phyloP scores from a whole-genome alignment of 2,888 invertebrate genomes.

The Geotrupes spiniger region DNA sequence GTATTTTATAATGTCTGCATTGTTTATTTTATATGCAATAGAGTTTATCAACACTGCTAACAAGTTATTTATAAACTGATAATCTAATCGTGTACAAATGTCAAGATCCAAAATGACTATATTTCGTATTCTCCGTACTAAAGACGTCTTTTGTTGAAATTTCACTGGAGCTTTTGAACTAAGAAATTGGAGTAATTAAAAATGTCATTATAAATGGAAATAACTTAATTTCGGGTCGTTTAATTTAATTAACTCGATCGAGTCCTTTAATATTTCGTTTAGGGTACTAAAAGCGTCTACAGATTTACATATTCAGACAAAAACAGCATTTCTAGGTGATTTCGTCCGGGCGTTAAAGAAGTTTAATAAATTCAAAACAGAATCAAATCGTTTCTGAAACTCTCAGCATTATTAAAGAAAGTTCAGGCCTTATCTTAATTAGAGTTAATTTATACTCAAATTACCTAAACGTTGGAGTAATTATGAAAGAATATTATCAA shows the following conservation, averaged over 20 bases:
- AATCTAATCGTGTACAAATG: no score
- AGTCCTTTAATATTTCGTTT: slow-evolving; percentile 6
- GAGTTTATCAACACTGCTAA: no score
- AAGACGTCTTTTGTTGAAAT: no score
- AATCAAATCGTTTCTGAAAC: slow-evolving; percentile 5
- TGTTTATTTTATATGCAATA: no score
- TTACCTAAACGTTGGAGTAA: slow-evolving; percentile 42
- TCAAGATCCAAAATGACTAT: no score
- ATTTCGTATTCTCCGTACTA: no score
- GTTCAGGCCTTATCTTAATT: slow-evolving; percentile 39
- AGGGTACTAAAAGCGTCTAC: not conserved
- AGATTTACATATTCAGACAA: slow-evolving; percentile 12
- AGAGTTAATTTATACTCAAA: slow-evolving; percentile 43
- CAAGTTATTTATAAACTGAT: no score
- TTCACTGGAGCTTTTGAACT: not conserved
- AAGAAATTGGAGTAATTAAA: slow-evolving; percentile 3
- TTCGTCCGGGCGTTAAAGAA: slow-evolving; percentile 7
- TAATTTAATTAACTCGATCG: slow-evolving; percentile 11
- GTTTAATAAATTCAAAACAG: slow-evolving; percentile 8
- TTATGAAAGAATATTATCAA: slow-evolving; percentile 41
- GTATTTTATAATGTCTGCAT: no score
- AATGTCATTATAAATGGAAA: slow-evolving; percentile 3
- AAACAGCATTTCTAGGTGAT: slow-evolving; percentile 12
- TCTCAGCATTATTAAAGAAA: slow-evolving; percentile 19
- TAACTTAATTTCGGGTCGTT: slow-evolving; percentile 6